Percentiles rank a stretch among this genome's conserved stretches.
These are phyloP conservation scores for Hyposmocoma kahamanoa DNA, from an alignment of 1,140 invertebrate species.

Conservation along the genomic window DNA sequence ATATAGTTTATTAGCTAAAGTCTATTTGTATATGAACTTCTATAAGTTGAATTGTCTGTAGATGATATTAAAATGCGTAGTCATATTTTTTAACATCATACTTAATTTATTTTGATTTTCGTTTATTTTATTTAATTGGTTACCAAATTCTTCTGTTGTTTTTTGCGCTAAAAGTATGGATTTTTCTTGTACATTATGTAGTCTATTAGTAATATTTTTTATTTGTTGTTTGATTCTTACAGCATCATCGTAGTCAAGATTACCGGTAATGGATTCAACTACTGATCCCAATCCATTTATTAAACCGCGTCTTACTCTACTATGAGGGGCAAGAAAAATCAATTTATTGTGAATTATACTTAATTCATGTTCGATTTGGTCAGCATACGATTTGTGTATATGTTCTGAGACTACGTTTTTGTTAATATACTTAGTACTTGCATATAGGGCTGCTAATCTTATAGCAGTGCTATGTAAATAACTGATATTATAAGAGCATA, in stretches of 20 bases:
- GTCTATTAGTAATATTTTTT: background rate
- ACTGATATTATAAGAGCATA: background rate
- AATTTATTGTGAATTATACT: background rate
- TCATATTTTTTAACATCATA: background rate
- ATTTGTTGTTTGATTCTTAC: background rate
- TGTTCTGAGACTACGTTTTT: background rate
- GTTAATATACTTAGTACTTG: background rate
- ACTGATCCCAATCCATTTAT: background rate
- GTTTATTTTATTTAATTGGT: constrained; percentile 1
- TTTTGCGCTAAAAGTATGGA: too few species aligned
- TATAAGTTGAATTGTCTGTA: background rate
- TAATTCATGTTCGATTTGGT: background rate
- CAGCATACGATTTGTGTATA: background rate
- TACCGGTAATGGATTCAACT: background rate
- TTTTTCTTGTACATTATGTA: background rate
- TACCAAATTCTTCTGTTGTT: constrained; percentile 3
- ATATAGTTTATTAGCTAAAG: background rate
- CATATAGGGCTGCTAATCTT: background rate
- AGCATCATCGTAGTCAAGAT: background rate
- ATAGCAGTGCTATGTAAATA: background rate
- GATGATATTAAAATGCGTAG: background rate
- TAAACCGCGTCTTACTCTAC: background rate
- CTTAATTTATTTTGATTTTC: constrained; percentile 1
- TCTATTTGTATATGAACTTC: constrained; percentile 2
- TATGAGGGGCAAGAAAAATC: background rate